Evolutionary conservation across 1,140 invertebrate genomes (phyloP), one percentile per base, ranked within the genome.

Genomic region (Macrotrachela quadricornifera): DNA sequence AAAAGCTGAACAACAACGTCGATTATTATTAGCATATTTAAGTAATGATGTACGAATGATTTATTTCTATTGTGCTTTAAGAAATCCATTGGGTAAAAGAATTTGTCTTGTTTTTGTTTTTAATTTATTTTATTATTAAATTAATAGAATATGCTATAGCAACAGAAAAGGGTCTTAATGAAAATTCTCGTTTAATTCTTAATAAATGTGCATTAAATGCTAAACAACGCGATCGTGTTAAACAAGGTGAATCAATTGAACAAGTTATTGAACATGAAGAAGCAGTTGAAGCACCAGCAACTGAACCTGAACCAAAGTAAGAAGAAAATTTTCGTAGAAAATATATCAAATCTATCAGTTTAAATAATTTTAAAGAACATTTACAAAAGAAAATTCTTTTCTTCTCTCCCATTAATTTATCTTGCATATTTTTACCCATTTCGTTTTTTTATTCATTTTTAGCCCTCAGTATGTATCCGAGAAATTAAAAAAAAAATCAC

Each of bases 41-140:
- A 57, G 61, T 1, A 57, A 62, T n/a, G 68, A 70, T 58, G 57
- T 70, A 9, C 58, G 58, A 14, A 66, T 67, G 50, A 67, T 69
- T 15, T 52, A 60, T 36, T 63, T 66, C 50, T 69, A 59, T 56
- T 60, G 59, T 51, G 57, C 61, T 30, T 58, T 68, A 10, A 53
- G 66, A 21, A 61, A 68, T 47, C 63, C 64, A 40, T 57, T 65
- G 43, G 59, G 65, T 67, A 54, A 58, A 61, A 56, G 21, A 30
- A n/a, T n/a, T n/a, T n/a, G n/a, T n/a, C n/a, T n/a, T n/a, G n/a
- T n/a, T n/a, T n/a, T n/a, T 30, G 8, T 30, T 30, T 30, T 30
- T 4, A 4, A 30, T 30, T 30, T 9, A 30, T 30, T 30, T 30
- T 30, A 4, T 30, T 30, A 9, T 53, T 53, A 16, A 39, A 39